phyloP scores from a whole-genome alignment of 2,797 vertebrate genomes.

The Urosaurus nigricauda region DNA sequence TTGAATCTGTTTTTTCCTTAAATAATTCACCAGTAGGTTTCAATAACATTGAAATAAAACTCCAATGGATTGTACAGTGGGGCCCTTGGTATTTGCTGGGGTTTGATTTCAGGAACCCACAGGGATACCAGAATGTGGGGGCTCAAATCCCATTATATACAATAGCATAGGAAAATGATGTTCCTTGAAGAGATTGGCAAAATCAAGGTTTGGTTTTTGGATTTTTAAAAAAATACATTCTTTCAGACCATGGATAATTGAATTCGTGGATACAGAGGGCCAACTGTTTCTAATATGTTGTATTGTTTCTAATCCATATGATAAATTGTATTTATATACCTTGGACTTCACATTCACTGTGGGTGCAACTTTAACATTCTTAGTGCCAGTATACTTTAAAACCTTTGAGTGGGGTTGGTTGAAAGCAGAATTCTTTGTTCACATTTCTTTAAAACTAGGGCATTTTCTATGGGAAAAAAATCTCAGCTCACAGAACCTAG shows the following conservation, averaged over 20 bases:
- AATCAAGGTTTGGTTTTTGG: too few relatives aligned
- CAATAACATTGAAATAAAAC: background rate
- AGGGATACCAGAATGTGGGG: too few relatives aligned
- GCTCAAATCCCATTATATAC: too few relatives aligned
- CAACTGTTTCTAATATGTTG: too few relatives aligned
- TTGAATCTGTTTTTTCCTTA: background rate
- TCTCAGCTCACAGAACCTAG: background rate
- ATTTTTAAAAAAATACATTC: too few relatives aligned
- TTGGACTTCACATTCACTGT: background rate
- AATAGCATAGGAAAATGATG: too few relatives aligned
- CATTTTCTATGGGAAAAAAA: background rate
- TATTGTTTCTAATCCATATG: fast-evolving
- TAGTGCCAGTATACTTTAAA: background rate
- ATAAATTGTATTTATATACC: background rate
- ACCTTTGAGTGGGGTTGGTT: fast-evolving
- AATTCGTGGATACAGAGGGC: too few relatives aligned
- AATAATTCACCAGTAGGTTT: too few relatives aligned
- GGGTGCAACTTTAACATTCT: background rate
- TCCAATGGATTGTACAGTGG: background rate
- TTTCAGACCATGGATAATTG: too few relatives aligned
- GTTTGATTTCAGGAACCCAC: too few relatives aligned
- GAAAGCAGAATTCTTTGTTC: background rate
- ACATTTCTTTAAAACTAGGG: background rate
- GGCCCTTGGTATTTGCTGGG: too few relatives aligned
- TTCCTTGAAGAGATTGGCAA: too few relatives aligned